A percentile compares a stretch with the other conserved stretches of the same genome.
These are phyloP conservation scores for Tetramorium parvispinum DNA, from an alignment of 1,140 invertebrate species.

Conservation along the genomic window DNA sequence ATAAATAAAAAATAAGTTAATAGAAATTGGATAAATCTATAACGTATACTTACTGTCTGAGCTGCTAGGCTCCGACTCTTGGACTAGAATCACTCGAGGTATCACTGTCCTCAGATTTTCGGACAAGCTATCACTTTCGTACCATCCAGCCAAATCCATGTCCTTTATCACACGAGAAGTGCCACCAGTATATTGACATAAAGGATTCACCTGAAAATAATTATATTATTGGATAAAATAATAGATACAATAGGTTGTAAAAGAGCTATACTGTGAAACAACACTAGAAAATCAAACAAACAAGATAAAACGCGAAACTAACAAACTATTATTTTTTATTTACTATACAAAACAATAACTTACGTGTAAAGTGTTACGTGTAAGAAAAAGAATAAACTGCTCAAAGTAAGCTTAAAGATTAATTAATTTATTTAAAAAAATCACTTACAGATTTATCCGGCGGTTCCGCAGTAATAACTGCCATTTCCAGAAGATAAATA, in stretches of 20 bases:
- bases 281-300: neutral
- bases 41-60: conserved; percentile 85
- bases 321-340: neutral
- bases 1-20: no score
- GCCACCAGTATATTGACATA: conserved; percentile 81
- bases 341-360: conserved; percentile 12
- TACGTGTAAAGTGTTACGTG: neutral
- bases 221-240: conserved; percentile 39
- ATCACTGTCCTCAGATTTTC: conserved; percentile 93
- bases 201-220: conserved; percentile 80
- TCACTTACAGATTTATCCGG: conserved; percentile 82
- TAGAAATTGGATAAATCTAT: conserved; percentile 9
- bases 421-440: neutral
- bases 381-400: conserved; percentile 20
- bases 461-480: conserved; percentile 89
- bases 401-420: neutral
- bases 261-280: neutral
- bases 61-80: conserved; percentile 87
- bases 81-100: conserved; percentile 87
- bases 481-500: conserved; percentile 95
- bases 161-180: conserved; percentile 85
- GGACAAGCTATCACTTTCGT: conserved; percentile 91
- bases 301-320: neutral
- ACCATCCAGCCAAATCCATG: conserved; percentile 91
- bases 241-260: conserved; percentile 29